Evolutionary conservation across 2,888 invertebrate genomes (phyloP).

Genomic region (Perizoma flavofasciatum): DNA sequence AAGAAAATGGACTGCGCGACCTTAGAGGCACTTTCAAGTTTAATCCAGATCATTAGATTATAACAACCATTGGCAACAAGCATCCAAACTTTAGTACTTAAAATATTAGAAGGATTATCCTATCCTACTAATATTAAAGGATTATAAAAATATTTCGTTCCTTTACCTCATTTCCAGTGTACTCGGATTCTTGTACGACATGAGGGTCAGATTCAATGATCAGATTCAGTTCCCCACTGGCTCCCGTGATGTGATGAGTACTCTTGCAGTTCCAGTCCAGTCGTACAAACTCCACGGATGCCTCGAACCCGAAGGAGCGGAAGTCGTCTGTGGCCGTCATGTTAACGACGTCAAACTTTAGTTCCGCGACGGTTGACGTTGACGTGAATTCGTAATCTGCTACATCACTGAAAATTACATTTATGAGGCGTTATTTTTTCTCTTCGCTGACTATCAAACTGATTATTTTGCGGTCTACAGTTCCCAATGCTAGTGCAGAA

Average conservation of each 20-base stretch:
- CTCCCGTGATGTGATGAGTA: constrained; percentile 87
- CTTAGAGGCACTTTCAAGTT: too few species aligned
- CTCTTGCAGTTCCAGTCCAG: constrained; percentile 87
- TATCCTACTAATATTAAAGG: too few species aligned
- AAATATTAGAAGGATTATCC: too few species aligned
- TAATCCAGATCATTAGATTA: too few species aligned
- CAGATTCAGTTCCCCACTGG: constrained; percentile 90
- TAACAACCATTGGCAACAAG: too few species aligned
- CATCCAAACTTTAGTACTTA: too few species aligned
- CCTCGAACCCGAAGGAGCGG: constrained; percentile 92
- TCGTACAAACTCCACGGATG: constrained; percentile 91
- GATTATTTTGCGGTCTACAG: background rate
- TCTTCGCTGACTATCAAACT: too few species aligned
- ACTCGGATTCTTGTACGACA: background rate
- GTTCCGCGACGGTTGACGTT: constrained; percentile 89
- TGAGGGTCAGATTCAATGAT: constrained; percentile 3
- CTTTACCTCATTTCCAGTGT: background rate
- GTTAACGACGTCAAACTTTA: constrained; percentile 91
- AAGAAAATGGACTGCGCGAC: too few species aligned
- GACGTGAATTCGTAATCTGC: constrained; percentile 89
- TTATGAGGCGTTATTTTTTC: too few species aligned
- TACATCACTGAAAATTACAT: constrained; percentile 61
- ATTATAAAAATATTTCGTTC: too few species aligned
- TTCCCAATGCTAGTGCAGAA: too few species aligned
- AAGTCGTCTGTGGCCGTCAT: constrained; percentile 95